These are phyloP conservation scores for Fissipunctia ypsillon DNA, from an alignment of 2,888 invertebrate genomes.

Conservation along the genomic window DNA sequence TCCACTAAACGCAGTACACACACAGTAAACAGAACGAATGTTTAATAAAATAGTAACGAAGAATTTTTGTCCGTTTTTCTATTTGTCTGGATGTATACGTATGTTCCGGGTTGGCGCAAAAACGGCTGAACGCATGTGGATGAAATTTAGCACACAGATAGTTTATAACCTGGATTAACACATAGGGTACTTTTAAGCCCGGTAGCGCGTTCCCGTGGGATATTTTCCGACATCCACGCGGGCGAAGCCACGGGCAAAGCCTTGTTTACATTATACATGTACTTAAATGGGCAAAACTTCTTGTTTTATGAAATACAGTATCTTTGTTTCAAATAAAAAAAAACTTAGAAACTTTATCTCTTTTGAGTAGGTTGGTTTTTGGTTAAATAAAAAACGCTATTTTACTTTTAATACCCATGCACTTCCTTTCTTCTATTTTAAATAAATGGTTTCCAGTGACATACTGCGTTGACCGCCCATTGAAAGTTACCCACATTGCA, in stretches of 20 bases:
- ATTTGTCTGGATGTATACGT: too few species aligned
- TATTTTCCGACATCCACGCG: too few species aligned
- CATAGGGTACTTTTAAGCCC: too few species aligned
- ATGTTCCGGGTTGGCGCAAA: too few species aligned
- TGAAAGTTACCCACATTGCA: conserved; percentile 64
- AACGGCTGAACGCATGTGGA: too few species aligned
- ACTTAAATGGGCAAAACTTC: neutral
- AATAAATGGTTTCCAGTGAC: conserved; percentile 49
- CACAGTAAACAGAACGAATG: neutral
- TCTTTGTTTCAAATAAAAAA: neutral
- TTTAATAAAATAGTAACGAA: neutral
- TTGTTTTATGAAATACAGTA: neutral
- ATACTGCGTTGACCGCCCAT: conserved; percentile 55
- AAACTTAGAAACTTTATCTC: neutral
- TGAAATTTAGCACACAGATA: too few species aligned
- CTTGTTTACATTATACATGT: neutral
- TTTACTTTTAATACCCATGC: neutral
- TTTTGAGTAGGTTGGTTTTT: neutral
- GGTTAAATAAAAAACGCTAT: neutral
- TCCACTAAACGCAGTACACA: neutral
- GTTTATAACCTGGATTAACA: too few species aligned
- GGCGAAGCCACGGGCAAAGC: too few species aligned
- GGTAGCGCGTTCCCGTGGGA: too few species aligned
- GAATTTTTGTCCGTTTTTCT: too few species aligned
- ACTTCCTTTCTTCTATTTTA: conserved; percentile 26